phyloP scores from a whole-genome alignment of 2,888 invertebrate species.

The Tenthredo notha region DNA sequence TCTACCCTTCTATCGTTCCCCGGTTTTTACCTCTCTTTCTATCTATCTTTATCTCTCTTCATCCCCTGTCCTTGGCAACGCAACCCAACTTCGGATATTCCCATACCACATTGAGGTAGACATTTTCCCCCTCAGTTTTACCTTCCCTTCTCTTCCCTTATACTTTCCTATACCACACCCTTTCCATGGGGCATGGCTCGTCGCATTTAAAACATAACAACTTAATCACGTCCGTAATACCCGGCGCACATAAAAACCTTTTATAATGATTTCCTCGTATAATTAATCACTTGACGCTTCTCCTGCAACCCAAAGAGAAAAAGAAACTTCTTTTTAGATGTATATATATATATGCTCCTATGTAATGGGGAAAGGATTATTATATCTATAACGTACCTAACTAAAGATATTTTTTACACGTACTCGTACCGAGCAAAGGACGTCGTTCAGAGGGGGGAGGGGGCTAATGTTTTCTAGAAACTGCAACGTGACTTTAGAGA shows the following conservation, averaged over 20 bases:
- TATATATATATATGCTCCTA: neutral
- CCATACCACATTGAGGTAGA: slow-evolving; percentile 29
- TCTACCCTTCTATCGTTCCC: neutral
- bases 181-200: neutral
- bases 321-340: neutral
- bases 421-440: slow-evolving; percentile 20
- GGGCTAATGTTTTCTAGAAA: slow-evolving; percentile 7
- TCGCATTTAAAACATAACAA: slow-evolving; percentile 55
- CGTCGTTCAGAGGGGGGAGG: slow-evolving; percentile 10
- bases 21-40: neutral
- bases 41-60: neutral
- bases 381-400: neutral
- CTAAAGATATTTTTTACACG: slow-evolving; percentile 14
- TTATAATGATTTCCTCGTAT: slow-evolving; percentile 54
- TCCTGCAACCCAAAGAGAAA: neutral
- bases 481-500: slow-evolving; percentile 29
- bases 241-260: slow-evolving; percentile 51
- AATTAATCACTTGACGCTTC: slow-evolving; percentile 52
- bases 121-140: neutral
- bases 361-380: neutral
- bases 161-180: neutral
- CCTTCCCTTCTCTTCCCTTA: no score
- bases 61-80: neutral
- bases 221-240: slow-evolving; percentile 55
- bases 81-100: slow-evolving; percentile 5